Base-by-base conservation (phyloP, 2,113 vertebrate species). In the Scolopax mira region DNA sequence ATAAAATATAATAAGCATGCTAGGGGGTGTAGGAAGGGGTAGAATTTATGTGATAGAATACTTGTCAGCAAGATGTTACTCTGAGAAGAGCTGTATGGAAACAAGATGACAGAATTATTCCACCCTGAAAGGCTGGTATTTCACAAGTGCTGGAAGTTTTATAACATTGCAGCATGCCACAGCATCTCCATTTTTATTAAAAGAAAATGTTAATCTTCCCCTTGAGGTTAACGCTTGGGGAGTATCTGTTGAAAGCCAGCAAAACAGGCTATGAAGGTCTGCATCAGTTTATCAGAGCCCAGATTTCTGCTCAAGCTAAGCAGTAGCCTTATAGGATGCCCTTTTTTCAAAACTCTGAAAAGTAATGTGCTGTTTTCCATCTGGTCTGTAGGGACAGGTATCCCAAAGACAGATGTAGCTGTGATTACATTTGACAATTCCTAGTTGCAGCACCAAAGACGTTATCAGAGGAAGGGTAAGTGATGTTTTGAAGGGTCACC, bases 21-120 rank as follows among this genome's bases (percentile, higher is more conserved):
- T 77, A 71, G 41, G 41, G 55, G 82, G n/a, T 74, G 55, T 73
- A 78, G 71, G 75, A 61, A 91, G 51, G 41, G 39, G 67, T 88
- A 62, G 81, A 96, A 91, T 27, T 48, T 79, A 79, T 51, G 55
- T 78, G 67, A 78, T 95, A 71, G 91, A 94, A 94, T 79, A 71
- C 80, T 79, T 96, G 85, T 94, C 91, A 94, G 85, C 69, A 88
- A 58, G 65, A 70, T 93, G 70, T 70, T 85, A 54, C 41, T 87
- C n/a, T 78, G 77, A 91, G 74, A 89, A 67, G 54, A 89, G 30
- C 87, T 88, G 79, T 90, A 48, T 80, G 79, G 64, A 94, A 96
- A 91, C 88, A 96, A 85, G 71, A 77, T 71, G 94, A 96, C 85
- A 90, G 55, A 94, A 89, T 95, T 87, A 77, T 83, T 95, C 89